Percentiles rank a stretch among this genome's conserved stretches.
phyloP scores from a whole-genome alignment of 2,797 vertebrate genomes.

The Schizothorax lantsangensis region DNA sequence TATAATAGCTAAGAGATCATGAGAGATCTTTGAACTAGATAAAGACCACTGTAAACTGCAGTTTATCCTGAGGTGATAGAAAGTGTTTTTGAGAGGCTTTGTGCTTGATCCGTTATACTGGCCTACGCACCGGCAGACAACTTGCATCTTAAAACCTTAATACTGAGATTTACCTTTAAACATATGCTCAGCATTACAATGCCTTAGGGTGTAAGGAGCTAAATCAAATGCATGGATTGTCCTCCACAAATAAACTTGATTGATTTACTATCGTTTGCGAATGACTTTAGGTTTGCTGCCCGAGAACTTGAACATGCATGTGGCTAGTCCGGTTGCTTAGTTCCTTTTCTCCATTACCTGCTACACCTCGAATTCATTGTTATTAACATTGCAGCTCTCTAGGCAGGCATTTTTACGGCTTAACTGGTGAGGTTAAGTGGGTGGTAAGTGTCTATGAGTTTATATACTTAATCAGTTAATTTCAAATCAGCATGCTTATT shows the following conservation, averaged over 20 bases:
- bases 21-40: background rate
- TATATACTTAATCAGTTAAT: conserved; percentile 19
- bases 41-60: background rate
- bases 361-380: background rate
- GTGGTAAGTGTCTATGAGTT: background rate
- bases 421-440: conserved; percentile 8
- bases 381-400: background rate
- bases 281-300: background rate
- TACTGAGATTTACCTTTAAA: background rate
- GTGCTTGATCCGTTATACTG: background rate
- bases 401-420: background rate
- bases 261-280: conserved; percentile 15
- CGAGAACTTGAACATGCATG: conserved; percentile 8
- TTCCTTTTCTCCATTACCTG: conserved; percentile 6
- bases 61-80: background rate
- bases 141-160: conserved; percentile 19
- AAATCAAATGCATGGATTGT: conserved; percentile 14
- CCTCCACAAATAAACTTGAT: conserved; percentile 7
- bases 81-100: background rate
- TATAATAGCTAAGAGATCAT: conserved; percentile 5
- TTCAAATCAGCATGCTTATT: conserved; percentile 16
- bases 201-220: background rate
- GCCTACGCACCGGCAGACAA: background rate
- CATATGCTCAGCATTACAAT: background rate
- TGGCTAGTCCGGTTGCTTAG: background rate